These are phyloP conservation scores for Typhlomys cinereus DNA, from an alignment of 2,113 vertebrate genomes.

Conservation along the genomic window DNA sequence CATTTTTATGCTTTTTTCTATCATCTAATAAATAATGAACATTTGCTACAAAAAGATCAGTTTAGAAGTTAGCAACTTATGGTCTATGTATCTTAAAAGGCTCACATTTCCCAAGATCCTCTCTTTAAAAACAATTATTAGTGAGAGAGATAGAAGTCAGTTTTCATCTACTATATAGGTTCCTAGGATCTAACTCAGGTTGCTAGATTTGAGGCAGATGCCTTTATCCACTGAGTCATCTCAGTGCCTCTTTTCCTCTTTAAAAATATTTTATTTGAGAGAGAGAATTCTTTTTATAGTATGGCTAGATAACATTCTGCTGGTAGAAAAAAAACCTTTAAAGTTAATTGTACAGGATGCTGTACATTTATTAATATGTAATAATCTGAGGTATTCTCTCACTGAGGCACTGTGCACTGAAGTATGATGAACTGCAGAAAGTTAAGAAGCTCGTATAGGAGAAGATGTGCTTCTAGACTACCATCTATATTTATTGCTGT, in stretches of 20 bases:
- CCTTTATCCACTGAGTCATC: too few species aligned
- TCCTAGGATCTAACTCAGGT: too few species aligned
- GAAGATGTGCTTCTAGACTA: not conserved
- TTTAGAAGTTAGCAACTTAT: constrained; percentile 32
- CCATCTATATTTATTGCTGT: not conserved
- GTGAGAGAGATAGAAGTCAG: too few species aligned
- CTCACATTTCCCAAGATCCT: not conserved
- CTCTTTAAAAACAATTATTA: too few species aligned
- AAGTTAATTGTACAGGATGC: not conserved
- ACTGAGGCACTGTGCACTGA: not conserved
- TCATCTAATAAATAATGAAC: constrained; percentile 5
- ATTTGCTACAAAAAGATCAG: constrained; percentile 9
- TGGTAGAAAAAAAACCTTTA: not conserved
- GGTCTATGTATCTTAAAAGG: constrained; percentile 8
- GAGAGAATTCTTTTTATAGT: too few species aligned
- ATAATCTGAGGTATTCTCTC: not conserved
- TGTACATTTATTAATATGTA: not conserved
- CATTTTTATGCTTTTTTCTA: constrained; percentile 18
- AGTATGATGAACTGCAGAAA: not conserved
- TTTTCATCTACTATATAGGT: too few species aligned
- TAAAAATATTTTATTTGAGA: too few species aligned
- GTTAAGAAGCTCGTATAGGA: not conserved
- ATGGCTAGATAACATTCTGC: not conserved
- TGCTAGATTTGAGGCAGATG: too few species aligned
- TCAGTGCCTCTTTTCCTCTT: too few species aligned